Evolutionary conservation across 2,888 invertebrate species (phyloP).

Genomic region (Alloscopus bannaensis): DNA sequence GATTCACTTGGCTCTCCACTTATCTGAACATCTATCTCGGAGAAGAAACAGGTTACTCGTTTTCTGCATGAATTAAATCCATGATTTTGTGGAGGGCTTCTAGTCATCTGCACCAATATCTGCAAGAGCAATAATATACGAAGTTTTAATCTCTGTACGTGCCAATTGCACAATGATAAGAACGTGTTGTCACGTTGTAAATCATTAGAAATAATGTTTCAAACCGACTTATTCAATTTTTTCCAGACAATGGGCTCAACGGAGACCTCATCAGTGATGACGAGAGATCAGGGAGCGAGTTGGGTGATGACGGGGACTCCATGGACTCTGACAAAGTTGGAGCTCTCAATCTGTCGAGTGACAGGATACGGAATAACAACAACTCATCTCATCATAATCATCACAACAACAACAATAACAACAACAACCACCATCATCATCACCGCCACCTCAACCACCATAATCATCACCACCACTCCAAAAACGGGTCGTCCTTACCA

Average conservation of each 20-base stretch:
- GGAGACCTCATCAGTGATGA: conserved; percentile 81
- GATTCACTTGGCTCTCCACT: conserved; percentile 29
- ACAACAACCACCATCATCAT: conserved; percentile 46
- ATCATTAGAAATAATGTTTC: conserved; percentile 27
- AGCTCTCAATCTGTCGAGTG: conserved; percentile 79
- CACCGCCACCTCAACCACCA: conserved; percentile 67
- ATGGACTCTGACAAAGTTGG: conserved; percentile 80
- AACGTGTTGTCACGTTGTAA: conserved; percentile 26
- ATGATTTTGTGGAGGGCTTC: neutral
- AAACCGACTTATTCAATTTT: conserved; percentile 10
- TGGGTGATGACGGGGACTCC: conserved; percentile 79
- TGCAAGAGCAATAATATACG: no score
- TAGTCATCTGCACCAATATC: no score
- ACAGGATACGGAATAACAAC: conserved; percentile 67
- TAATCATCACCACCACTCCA: conserved; percentile 63
- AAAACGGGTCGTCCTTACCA: conserved; percentile 62
- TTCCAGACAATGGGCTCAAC: conserved; percentile 80
- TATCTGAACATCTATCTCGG: conserved; percentile 41
- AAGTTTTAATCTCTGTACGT: no score
- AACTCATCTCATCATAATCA: conserved; percentile 59
- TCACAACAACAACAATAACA: conserved; percentile 61
- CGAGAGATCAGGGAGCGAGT: conserved; percentile 80
- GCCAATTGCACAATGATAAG: no score
- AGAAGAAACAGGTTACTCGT: conserved; percentile 54
- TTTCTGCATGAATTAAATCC: neutral